Base-by-base conservation (phyloP, 2,888 invertebrate species). In the Pelosia muscerda region DNA sequence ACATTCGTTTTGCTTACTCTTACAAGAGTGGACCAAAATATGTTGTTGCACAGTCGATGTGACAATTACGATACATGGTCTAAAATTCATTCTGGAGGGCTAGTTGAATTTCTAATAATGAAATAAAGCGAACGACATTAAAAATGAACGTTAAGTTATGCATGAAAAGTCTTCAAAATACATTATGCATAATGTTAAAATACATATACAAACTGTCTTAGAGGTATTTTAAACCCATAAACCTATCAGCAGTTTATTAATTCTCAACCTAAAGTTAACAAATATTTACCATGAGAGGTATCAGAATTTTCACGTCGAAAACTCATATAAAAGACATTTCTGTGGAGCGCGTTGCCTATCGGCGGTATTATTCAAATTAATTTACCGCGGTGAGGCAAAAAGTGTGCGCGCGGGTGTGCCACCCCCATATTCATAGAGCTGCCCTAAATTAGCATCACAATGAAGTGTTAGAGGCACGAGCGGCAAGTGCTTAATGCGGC, bases 371-470 rank as follows among this genome's bases (percentile, higher is more conserved):
- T 93, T 93, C 92, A 94, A 93, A 93, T 93, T 93, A 93, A 94
- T 93, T 92, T 94, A 92, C 89, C 90, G 89, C 90, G 89, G 87
- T 88, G 91, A 91, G 90, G 92, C 90, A 93, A 94, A 94, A 94
- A 95, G 90, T 93, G 92, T 87, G 90, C 90, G 92, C 88, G 87
- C 83, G 88, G 87, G 85, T 86, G 85, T 82, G 81, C 87, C 89
- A 83, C 90, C 92, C 90, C 89, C 93, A 92, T 93, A 93, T 94
- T 94, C 94, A 94, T 92, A 92, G 92, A 89, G 90, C 89, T 89
- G 91, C 89, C 92, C 91, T 88, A 90, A 92, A 94, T 94, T 95
- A 94, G 93, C 94, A 94, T 94, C 90, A 94, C 93, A 94, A 95
- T 93, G 93, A 94, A 93, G 92, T 92, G 93, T 91, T 88, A 88